Evolutionary conservation across 2,888 invertebrate genomes (phyloP), one percentile per base, ranked within the genome.

Genomic region (Mimas tiliae): DNA sequence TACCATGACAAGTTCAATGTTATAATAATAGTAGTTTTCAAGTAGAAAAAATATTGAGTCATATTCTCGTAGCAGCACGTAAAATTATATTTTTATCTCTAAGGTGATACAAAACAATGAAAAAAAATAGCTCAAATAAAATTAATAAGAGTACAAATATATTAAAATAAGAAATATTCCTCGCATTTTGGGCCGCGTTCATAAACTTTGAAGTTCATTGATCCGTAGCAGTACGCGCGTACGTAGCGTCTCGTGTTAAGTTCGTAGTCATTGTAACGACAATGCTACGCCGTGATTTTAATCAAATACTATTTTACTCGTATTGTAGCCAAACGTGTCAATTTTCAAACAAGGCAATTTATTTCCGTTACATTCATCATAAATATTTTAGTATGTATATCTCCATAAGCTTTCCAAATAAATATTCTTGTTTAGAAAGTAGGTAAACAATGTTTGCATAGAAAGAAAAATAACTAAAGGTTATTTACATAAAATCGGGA

Each of bases 401-500:
- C 1, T 38, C 12, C 42, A 12, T 19, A 38, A 42, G 19, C 38
- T 19, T 19, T 42, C 8, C 19, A 19, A 58, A 58, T 19, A 58
- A 58, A 58, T 58, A 16, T 19, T 58, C 38, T 58, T 42, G 58
- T 58, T 38, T 58, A 58, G 38, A 34, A 53, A 53, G 34, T 42
- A 58, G 38, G 42, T 42, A 21, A 58, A 58, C 58, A 58, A 58
- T 58, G 42, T 58, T 58, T 58, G 58, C 38, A 58, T 58, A 42
- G 58, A 42, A 42, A 58, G 58, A 58, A 58, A 58, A 58, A 58
- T 42, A 58, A 58, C 58, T 58, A 58, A 58, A 58, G 42, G 58
- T 58, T 58, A 42, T 58, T 58, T 58, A 58, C 58, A 58, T 58
- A 58, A 58, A 58, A 58, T 58, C 58, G 58, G 42, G 38, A 58